These are phyloP conservation scores for Eupithecia tripunctaria DNA, from an alignment of 2,888 invertebrate genomes.

Conservation along the genomic window DNA sequence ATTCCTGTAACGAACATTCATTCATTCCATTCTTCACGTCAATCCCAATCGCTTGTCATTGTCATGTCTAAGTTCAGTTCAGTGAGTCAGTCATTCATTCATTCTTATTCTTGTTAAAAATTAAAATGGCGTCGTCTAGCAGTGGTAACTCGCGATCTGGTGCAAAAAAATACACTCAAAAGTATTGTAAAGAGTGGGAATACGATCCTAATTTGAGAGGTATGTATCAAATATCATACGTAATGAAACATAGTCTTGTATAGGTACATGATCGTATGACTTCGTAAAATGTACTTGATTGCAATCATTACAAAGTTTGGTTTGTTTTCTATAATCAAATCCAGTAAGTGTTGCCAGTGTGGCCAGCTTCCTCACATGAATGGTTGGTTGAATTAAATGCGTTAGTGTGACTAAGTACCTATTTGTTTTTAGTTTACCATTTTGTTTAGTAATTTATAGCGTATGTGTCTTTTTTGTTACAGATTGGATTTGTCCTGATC, in stretches of 20 bases:
- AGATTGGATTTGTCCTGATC: constrained; percentile 1
- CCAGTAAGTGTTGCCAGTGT: constrained; percentile 1
- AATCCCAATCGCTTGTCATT: background rate
- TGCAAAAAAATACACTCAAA: no score
- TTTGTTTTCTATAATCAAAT: constrained; percentile 1
- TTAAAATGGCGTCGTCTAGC: no score
- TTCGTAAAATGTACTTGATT: no score
- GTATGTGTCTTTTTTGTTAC: background rate
- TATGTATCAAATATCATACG: no score
- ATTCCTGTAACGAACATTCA: no score
- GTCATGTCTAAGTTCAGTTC: background rate
- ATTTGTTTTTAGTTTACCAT: background rate
- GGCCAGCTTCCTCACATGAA: background rate
- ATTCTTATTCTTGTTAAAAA: no score
- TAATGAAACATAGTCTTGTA: no score
- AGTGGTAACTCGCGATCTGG: no score
- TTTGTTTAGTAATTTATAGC: background rate
- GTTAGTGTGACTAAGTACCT: background rate
- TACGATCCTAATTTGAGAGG: no score
- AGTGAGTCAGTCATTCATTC: constrained; percentile 1
- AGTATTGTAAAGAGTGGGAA: no score
- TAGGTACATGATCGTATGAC: no score
- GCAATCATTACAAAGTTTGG: background rate
- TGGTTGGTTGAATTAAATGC: background rate
- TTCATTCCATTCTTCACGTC: background rate